Conservation (phyloP, 2,888 invertebrate species). For the Drosophila niveifrons region DNA sequence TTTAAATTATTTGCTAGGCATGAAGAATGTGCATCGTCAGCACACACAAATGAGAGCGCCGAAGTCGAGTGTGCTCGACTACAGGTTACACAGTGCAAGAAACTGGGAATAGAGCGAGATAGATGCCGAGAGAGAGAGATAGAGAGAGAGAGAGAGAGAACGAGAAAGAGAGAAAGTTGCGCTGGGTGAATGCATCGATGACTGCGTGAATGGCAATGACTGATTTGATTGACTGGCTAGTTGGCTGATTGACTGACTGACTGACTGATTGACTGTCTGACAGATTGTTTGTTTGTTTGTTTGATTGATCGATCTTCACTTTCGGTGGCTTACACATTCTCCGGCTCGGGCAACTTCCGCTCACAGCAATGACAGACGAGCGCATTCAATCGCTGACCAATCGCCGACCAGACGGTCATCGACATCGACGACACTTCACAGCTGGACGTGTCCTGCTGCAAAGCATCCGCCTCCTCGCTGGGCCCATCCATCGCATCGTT, state of each 20-base stretch:
- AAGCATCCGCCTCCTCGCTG: constrained; percentile 46
- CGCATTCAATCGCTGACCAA: constrained; percentile 84
- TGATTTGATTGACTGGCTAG: constrained; percentile 8
- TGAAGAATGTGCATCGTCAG: constrained; percentile 11
- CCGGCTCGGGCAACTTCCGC: constrained; percentile 85
- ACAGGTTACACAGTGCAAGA: constrained; percentile 9
- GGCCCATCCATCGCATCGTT: constrained; percentile 37
- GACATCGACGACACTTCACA: constrained; percentile 84
- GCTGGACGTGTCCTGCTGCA: constrained; percentile 78
- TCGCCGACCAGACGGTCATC: constrained; percentile 84
- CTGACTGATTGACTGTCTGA: constrained; percentile 5
- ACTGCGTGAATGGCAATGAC: constrained; percentile 7
- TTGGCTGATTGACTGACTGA: constrained; percentile 2
- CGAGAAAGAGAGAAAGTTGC: background rate
- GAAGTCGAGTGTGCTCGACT: constrained; percentile 4
- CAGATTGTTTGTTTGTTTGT: constrained; percentile 3
- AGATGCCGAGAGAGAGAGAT: constrained; percentile 13
- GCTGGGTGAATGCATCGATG: background rate
- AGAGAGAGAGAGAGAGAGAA: background rate
- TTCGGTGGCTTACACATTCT: constrained; percentile 82
- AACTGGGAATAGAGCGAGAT: background rate
- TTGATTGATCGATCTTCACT: constrained; percentile 1
- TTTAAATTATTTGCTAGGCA: constrained; percentile 36
- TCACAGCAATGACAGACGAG: constrained; percentile 85
- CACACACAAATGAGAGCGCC: constrained; percentile 6